Evolutionary conservation across 1,140 invertebrate genomes (phyloP).

Genomic region (Telenomus remus): DNA sequence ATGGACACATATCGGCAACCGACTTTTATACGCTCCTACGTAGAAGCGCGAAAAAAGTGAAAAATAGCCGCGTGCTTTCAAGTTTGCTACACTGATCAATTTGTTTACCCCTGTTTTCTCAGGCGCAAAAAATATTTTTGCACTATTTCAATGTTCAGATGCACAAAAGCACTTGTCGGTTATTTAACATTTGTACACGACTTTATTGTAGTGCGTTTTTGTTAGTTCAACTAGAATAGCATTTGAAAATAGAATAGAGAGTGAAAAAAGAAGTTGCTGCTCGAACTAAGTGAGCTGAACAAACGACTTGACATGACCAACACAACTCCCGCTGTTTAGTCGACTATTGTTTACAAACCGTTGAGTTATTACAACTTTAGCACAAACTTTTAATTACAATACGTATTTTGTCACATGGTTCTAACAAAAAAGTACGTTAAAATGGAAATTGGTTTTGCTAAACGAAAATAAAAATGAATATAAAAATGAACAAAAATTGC

Average conservation of each 20-base stretch:
- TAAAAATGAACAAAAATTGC: too few relatives aligned
- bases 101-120: constrained; percentile 27
- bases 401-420: neutral
- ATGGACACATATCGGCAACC: constrained; percentile 42
- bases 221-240: neutral
- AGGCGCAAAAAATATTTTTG: too few relatives aligned
- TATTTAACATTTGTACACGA: too few relatives aligned
- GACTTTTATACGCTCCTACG: constrained; percentile 27
- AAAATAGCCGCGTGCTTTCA: constrained; percentile 14
- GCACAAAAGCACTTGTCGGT: too few relatives aligned
- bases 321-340: constrained; percentile 22
- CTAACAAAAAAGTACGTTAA: too few relatives aligned
- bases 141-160: too few relatives aligned
- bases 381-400: neutral
- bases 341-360: constrained; percentile 29
- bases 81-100: constrained; percentile 18
- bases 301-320: constrained; percentile 24
- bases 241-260: too few relatives aligned
- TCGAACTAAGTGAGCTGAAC: constrained; percentile 27
- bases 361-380: constrained; percentile 13
- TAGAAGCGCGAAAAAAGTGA: constrained; percentile 29
- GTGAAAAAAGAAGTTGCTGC: neutral
- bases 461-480: too few relatives aligned
- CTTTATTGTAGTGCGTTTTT: too few relatives aligned
- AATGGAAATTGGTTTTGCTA: too few relatives aligned